A percentile compares a stretch with the other conserved stretches of the same genome.
Conservation (phyloP, 2,113 vertebrate genomes). For the Nettapus auritus region DNA sequence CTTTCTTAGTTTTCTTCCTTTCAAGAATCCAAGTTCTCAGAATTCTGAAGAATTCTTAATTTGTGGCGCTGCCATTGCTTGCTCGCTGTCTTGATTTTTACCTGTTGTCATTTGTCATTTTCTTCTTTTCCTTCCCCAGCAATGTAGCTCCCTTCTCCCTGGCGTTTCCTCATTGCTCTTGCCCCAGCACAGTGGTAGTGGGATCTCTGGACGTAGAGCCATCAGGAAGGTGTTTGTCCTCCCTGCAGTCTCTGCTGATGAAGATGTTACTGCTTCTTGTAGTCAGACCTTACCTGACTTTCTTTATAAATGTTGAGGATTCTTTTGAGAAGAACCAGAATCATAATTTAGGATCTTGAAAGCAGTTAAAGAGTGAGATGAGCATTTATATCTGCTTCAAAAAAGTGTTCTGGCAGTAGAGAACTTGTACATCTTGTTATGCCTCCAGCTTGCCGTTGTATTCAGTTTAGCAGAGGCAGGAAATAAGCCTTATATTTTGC, state of each 20-base stretch:
- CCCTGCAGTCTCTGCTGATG: not conserved
- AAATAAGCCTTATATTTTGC: not conserved
- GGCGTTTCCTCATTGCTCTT: accelerated
- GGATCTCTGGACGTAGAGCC: not conserved
- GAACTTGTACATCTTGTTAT: not conserved
- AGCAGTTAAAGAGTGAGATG: not conserved
- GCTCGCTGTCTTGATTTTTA: not conserved
- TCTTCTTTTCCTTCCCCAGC: not conserved
- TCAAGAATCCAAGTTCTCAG: not conserved
- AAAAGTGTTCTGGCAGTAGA: not conserved
- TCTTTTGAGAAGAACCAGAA: not conserved
- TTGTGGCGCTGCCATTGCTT: not conserved
- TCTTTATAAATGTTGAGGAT: not conserved
- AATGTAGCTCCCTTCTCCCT: not conserved
- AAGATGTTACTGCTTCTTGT: not conserved
- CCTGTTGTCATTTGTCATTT: not conserved
- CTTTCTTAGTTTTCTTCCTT: not conserved
- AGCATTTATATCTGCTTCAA: not conserved
- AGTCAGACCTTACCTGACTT: not conserved
- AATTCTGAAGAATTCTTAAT: not conserved
- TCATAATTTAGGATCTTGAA: not conserved
- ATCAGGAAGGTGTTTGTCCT: not conserved
- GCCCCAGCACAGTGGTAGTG: too few species aligned
- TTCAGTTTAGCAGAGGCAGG: not conserved
- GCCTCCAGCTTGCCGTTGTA: not conserved